These are phyloP conservation scores for Escarpia spicata DNA, from an alignment of 2,888 invertebrate species.

Conservation along the genomic window DNA sequence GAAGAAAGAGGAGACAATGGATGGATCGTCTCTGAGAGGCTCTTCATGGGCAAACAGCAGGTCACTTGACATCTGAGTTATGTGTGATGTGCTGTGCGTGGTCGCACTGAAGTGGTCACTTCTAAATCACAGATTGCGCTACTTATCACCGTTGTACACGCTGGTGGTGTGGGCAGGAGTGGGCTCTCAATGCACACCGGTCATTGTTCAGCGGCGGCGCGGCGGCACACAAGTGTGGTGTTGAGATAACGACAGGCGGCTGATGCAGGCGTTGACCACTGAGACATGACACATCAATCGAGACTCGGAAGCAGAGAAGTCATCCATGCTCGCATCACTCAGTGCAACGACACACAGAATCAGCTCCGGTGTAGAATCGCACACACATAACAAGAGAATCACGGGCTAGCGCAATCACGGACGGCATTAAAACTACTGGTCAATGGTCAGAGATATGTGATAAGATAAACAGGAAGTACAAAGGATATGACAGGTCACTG, in stretches of 20 bases:
- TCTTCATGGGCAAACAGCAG: neutral
- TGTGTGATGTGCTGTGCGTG: neutral
- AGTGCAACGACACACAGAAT: neutral
- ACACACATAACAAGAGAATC: neutral
- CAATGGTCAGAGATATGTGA: neutral
- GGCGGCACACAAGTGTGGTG: neutral
- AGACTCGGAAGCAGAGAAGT: neutral
- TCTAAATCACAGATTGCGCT: neutral
- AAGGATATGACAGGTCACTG: neutral
- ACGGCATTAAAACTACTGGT: neutral
- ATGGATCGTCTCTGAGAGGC: neutral
- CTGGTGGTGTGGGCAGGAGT: neutral
- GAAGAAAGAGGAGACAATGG: neutral
- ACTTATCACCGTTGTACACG: neutral
- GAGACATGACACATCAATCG: neutral
- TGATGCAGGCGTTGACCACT: neutral
- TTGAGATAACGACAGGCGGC: conserved; percentile 3
- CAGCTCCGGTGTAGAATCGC: neutral
- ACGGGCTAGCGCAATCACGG: neutral
- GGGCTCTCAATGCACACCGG: neutral
- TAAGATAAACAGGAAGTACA: neutral
- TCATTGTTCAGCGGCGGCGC: conserved; percentile 7
- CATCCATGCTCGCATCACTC: neutral
- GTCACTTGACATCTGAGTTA: neutral
- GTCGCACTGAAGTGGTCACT: conserved; percentile 10